A percentile compares a stretch with the other conserved stretches of the same genome.
phyloP scores from a whole-genome alignment of 1,140 invertebrate genomes.

The Caenorhabditis briggsae region DNA sequence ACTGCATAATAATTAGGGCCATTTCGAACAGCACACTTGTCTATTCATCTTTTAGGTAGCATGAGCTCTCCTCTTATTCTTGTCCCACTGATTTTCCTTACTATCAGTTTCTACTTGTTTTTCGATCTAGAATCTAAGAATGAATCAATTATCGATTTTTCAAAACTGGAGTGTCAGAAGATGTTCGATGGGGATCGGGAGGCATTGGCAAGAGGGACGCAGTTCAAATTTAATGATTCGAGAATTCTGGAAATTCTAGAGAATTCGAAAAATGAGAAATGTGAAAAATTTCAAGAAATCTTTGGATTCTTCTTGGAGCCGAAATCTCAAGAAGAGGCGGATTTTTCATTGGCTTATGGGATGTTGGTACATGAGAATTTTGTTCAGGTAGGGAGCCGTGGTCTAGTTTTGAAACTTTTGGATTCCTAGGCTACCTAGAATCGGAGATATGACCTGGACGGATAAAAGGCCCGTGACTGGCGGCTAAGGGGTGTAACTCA shows the following conservation, averaged over 20 bases:
- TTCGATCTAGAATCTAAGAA: no score
- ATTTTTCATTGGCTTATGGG: constrained; percentile 27
- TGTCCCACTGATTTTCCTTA: no score
- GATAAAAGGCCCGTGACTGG: no score
- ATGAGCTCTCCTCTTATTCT: no score
- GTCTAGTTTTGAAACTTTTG: no score
- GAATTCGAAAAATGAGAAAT: neutral
- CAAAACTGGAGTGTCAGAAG: neutral
- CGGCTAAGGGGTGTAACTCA: no score
- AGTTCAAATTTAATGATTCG: neutral
- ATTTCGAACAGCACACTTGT: no score
- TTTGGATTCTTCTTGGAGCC: constrained; percentile 2
- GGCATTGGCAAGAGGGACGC: neutral
- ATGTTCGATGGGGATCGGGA: constrained; percentile 1
- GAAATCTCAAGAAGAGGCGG: neutral
- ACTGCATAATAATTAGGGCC: no score
- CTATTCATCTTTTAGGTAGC: no score
- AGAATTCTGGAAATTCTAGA: neutral
- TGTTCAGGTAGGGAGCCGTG: neutral
- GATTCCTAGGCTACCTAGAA: no score
- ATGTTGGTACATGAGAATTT: constrained; percentile 21
- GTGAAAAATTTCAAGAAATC: neutral
- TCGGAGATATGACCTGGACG: no score
- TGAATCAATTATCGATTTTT: constrained; percentile 12
- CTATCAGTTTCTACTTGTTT: no score